phyloP scores from a whole-genome alignment of 2,113 vertebrate species.

The Ranitomeya variabilis region DNA sequence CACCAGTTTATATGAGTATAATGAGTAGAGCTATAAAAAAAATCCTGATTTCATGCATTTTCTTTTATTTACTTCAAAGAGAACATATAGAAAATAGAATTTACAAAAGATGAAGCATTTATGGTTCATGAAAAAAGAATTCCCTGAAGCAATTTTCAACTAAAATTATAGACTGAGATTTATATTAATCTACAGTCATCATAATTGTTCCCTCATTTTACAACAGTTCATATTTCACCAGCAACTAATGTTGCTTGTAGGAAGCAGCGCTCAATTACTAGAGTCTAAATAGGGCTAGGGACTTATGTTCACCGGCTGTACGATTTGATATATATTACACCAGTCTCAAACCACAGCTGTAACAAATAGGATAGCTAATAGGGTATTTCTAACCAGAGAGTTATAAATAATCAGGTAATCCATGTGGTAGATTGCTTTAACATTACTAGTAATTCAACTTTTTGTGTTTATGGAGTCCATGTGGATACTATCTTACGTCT shows the following conservation, averaged over 20 bases:
- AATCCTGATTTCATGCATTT: not conserved
- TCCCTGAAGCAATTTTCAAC: constrained; percentile 23
- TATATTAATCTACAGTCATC: constrained; percentile 18
- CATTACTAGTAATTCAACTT: not conserved
- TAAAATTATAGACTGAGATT: not conserved
- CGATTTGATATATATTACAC: constrained; percentile 16
- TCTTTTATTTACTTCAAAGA: not conserved
- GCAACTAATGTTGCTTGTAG: constrained; percentile 23
- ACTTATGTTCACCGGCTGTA: constrained; percentile 4
- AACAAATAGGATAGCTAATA: constrained; percentile 18
- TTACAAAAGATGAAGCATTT: constrained; percentile 13
- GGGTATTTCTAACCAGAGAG: constrained; percentile 6
- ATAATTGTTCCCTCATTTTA: constrained; percentile 14
- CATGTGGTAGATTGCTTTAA: not conserved
- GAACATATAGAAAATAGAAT: constrained; percentile 18
- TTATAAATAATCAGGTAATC: constrained; percentile 9
- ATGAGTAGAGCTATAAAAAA: not conserved
- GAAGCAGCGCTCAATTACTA: constrained; percentile 1
- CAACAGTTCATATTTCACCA: constrained; percentile 11
- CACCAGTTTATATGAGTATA: not conserved
- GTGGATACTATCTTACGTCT: not conserved
- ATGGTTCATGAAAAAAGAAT: not conserved
- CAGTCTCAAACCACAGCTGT: constrained; percentile 19
- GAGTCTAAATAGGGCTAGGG: constrained; percentile 18
- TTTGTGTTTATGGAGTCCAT: not conserved